phyloP scores from a whole-genome alignment of 2,888 invertebrate species.

The Ophioninae sp. region DNA sequence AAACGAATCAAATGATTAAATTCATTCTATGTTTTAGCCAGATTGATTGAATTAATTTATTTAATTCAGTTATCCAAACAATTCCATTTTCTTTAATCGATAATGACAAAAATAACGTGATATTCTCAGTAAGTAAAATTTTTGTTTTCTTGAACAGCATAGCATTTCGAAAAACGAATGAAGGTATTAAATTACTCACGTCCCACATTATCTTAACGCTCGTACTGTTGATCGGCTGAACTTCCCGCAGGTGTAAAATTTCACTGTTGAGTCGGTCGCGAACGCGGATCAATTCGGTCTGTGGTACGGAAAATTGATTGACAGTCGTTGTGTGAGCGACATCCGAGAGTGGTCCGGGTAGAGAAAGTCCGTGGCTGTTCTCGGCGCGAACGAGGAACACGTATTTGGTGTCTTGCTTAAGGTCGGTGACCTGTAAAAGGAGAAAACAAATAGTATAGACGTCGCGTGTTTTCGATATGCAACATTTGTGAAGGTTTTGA shows the following conservation, averaged over 20 bases:
- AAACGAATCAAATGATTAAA: too few relatives aligned
- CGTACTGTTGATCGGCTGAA: conserved; percentile 88
- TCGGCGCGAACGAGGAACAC: conserved; percentile 93
- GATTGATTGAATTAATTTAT: too few relatives aligned
- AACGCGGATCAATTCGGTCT: conserved; percentile 90
- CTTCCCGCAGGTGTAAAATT: conserved; percentile 87
- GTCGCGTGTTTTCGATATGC: not conserved
- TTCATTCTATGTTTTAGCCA: too few relatives aligned
- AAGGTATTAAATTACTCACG: conserved; percentile 81
- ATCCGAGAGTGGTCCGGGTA: conserved; percentile 89
- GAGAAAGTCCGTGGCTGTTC: conserved; percentile 92
- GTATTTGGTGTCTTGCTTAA: conserved; percentile 91
- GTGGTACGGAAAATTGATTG: conserved; percentile 86
- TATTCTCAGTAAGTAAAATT: too few relatives aligned
- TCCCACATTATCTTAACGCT: conserved; percentile 91
- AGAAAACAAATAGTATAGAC: not conserved
- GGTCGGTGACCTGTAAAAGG: conserved; percentile 82
- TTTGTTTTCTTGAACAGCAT: too few relatives aligned
- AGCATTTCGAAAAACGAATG: too few relatives aligned
- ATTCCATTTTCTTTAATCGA: too few relatives aligned
- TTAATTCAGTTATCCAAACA: too few relatives aligned
- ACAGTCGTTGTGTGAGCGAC: conserved; percentile 86
- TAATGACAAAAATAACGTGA: too few relatives aligned
- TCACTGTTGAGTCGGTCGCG: conserved; percentile 89
- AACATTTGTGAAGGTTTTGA: too few relatives aligned